Conservation (phyloP, 2,888 invertebrate species). For the Tinea pellionella region DNA sequence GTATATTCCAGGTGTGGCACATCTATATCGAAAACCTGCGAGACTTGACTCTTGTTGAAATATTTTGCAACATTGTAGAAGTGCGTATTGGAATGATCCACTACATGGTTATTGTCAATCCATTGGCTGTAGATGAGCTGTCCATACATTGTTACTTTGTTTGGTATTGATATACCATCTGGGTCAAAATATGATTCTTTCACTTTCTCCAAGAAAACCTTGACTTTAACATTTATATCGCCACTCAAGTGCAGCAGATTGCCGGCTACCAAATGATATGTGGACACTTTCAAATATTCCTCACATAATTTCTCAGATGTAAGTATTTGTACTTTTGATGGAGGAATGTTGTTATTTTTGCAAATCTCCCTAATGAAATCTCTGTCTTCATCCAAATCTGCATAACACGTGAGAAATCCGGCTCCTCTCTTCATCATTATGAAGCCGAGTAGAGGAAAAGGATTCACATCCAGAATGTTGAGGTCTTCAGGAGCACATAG, state of each 20-base stretch:
- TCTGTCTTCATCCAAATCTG: conserved; percentile 40
- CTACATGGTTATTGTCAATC: conserved; percentile 67
- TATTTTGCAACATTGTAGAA: conserved; percentile 62
- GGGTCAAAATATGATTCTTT: conserved; percentile 38
- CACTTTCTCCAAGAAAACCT: conserved; percentile 32
- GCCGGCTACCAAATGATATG: conserved; percentile 65
- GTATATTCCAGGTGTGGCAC: conserved; percentile 45
- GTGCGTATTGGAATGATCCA: conserved; percentile 67
- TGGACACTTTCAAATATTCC: conserved; percentile 31
- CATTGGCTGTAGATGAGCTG: conserved; percentile 72
- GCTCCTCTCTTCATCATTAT: conserved; percentile 62
- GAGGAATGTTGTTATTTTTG: conserved; percentile 43
- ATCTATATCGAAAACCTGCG: conserved; percentile 65
- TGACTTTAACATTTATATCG: conserved; percentile 54
- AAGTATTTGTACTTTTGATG: conserved; percentile 43
- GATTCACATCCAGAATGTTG: conserved; percentile 67
- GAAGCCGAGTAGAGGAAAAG: conserved; percentile 74
- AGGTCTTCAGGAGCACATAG: conserved; percentile 38
- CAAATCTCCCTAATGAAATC: conserved; percentile 52
- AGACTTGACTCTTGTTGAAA: conserved; percentile 72
- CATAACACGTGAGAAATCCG: conserved; percentile 51
- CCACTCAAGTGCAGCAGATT: conserved; percentile 69
- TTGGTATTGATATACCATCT: conserved; percentile 64
- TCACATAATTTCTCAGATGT: conserved; percentile 37
- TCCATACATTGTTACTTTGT: conserved; percentile 58